Percentiles rank a stretch among this genome's conserved stretches.
Evolutionary conservation across 2,797 vertebrate species (phyloP).

Genomic region (Catamblyrhynchus diadema): DNA sequence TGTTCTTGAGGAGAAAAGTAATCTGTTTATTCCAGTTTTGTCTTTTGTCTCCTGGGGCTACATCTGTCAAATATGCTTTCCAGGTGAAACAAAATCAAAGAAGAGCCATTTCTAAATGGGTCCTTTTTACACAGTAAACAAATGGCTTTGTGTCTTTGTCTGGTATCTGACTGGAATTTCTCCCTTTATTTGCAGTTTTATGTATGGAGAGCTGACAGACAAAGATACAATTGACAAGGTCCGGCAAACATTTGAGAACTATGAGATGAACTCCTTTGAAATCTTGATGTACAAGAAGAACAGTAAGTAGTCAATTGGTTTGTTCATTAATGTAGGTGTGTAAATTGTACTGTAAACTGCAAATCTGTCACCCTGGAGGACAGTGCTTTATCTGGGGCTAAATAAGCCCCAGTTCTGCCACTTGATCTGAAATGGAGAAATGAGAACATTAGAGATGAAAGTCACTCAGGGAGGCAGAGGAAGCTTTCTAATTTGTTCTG

Average conservation of each 20-base stretch:
- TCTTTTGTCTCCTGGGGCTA: background rate
- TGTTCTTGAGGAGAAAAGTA: conserved; percentile 9
- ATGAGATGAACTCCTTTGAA: conserved; percentile 95
- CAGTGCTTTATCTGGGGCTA: background rate
- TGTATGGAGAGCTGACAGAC: conserved; percentile 95
- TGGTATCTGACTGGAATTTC: conserved; percentile 23
- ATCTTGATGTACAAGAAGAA: conserved; percentile 98
- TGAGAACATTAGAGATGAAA: conserved; percentile 3
- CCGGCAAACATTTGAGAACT: conserved; percentile 91
- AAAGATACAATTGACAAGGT: conserved; percentile 91
- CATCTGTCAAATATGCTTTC: conserved; percentile 30
- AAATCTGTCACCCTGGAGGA: background rate
- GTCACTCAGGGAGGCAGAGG: background rate
- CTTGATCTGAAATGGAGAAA: background rate
- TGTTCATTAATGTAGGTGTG: background rate
- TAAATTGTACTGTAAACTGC: background rate
- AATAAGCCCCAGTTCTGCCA: background rate
- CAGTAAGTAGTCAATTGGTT: conserved; percentile 80
- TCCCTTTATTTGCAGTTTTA: conserved; percentile 83
- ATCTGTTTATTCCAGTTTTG: conserved; percentile 39
- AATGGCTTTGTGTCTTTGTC: background rate
- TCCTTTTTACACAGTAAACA: background rate
- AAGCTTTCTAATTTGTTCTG: conserved; percentile 32
- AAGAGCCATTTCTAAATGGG: background rate
- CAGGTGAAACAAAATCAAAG: conserved; percentile 33